Base-by-base conservation (phyloP, 2,797 vertebrate genomes). In the Danio kyathit region DNA sequence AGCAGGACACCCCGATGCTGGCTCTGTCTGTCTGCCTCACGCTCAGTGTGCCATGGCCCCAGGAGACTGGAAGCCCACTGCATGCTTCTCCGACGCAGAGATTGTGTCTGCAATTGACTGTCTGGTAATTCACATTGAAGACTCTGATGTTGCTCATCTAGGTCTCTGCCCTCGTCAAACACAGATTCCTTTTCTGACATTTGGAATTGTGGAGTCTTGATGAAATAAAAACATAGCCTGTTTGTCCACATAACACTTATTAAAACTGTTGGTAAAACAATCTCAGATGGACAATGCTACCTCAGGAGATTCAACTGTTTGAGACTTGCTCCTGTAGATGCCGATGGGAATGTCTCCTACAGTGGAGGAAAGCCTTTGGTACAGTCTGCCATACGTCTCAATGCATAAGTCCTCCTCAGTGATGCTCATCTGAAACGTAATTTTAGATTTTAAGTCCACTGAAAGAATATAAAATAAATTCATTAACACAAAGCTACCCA, bases 281-380 rank as follows among this genome's bases (percentile, higher is more conserved):
- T 29, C 29, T 29, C 29, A 29, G 49, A 5, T 12, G 14, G 12
- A 52, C 5, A 52, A 52, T 29, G 29, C 29, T 29, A 52, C 95
- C 95, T 96, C 94, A 0, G 59, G 70, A 51, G 93, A 93, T 13
- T 92, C 93, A 16, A 90, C 67, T 54, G 93, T 94, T 84, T 95
- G 94, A 51, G 93, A 91, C 73, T 96, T 95, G 1, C 94, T 96
- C 69, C 94, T 92, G 29, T 96, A 96, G 82, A 96, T 93, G 79
- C 95, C 95, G 76, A 96, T 96, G n/a, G 95, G 95, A 80, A 96
- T 93, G 82, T 96, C 95, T 74, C 95, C 95, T 16, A 92, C 94
- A 54, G 95, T 95, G 52, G 95, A 95, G 57, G 94, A 94, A 49
- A 96, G 88, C 85, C 94, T 95, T 89, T 96, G 94, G 78, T 96